Evolutionary conservation across 2,888 invertebrate genomes (phyloP), one percentile per base, ranked within the genome.

Genomic region (Hyles lineata): DNA sequence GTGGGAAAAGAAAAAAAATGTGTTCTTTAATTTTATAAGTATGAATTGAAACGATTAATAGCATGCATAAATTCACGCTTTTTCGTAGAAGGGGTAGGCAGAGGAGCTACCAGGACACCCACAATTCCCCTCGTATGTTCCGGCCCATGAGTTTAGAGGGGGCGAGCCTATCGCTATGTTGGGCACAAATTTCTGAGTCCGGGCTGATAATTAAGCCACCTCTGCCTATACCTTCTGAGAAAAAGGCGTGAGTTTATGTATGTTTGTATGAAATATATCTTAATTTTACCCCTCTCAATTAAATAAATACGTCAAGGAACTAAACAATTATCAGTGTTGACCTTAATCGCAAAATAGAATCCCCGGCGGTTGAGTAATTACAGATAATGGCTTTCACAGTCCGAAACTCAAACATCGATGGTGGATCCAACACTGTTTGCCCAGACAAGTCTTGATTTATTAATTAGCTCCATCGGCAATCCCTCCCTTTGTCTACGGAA

Each of bases 371-470:
- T 70, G 73, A 75, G 78, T 82, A 82, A 86, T 85, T 81, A 83
- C 77, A 78, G 79, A 75, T 82, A 82, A 86, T 85, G 79, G 81
- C 67, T 82, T 80, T 79, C 78, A 72, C 82, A 80, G 79, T 76
- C 80, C 79, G 77, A 77, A 83, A 82, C 79, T 84, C 84, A 86
- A 86, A 86, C 79, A 85, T 80, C 79, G 78, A 81, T 80, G 80
- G 76, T 80, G 81, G 78, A 76, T 61, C 61, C 62, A 62, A 29
- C 70, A 76, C 75, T 87, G 86, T 89, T 89, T 89, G 86, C 84
- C 81, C 87, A 89, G 89, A 89, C 90, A 85, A 75, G 81, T 84
- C 87, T 81, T 89, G 87, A 87, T 88, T 89, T 87, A 89, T 89
- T 89, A 89, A 90, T 90, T 86, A 89, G 86, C 76, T 77, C 76